Base-by-base conservation (phyloP, 2,888 invertebrate species). In the Xestia c-nigrum region DNA sequence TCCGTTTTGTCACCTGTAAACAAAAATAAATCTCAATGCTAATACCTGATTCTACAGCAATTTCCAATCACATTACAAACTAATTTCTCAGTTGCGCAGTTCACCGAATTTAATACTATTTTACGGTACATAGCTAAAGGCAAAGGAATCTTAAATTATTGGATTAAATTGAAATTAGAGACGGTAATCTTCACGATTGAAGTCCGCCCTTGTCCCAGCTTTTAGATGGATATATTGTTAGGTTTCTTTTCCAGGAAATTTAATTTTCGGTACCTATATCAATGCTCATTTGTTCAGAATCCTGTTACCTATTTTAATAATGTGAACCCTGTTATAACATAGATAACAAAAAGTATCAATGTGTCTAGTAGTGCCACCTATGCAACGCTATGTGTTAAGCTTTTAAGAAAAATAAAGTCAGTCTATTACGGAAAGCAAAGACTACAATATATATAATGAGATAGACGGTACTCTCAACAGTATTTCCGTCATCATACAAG, bases 141-240 rank as follows among this genome's bases (percentile, higher is more conserved):
- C 77, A 81, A 75, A 80, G 76, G 81, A 78, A 87, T 78, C 73
- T 76, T 73, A 77, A 87, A 82, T 85, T 85, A 82, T 80, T 80
- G 78, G 75, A 80, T 86, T 83, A 80, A 66, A 86, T 80, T 83
- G 79, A 87, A 87, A 86, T 85, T 83, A 82, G 83, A 83, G 73
- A 74, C 82, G 80, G 79, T 85, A 82, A 85, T 87, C 83, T 86
- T 81, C 78, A 77, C 73, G 75, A 86, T 85, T 80, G 78, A 80
- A 87, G 76, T 81, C 75, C 47, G 75, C 24, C 73, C 73, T 78
- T 82, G 80, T 85, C 70, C 43, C 68, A 75, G 65, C 72, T 79
- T 83, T 68, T 69, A 69, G 52, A 70, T 46, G 63, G 59, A 78
- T 82, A 74, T 75, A 83, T 80, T 84, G 75, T 72, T 63, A 80